Percentiles rank a stretch among this genome's conserved stretches.
These are phyloP conservation scores for Solen grandis DNA, from an alignment of 1,140 invertebrate species.

Conservation along the genomic window DNA sequence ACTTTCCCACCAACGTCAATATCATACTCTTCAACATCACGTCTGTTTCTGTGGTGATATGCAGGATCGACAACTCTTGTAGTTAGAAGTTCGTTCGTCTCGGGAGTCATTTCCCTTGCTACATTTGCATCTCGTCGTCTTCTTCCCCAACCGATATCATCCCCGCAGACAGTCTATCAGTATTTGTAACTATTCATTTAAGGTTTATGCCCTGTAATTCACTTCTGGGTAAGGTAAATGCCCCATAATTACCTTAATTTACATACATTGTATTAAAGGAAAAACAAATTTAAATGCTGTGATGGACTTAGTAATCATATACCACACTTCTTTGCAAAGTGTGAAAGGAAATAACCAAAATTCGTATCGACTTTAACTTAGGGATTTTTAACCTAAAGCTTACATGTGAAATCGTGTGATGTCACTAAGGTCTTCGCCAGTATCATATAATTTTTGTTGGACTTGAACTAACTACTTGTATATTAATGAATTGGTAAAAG, in stretches of 20 bases:
- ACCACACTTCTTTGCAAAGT: not conserved
- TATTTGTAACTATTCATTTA: too few species aligned
- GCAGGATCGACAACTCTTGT: too few species aligned
- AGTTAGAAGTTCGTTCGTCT: not conserved
- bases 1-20: constrained; percentile 52
- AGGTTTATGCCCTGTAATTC: too few species aligned
- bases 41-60: not conserved
- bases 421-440: not conserved
- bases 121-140: constrained; percentile 9
- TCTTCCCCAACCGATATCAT: constrained; percentile 35
- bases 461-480: not conserved
- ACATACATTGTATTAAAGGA: too few species aligned
- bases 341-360: not conserved
- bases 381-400: not conserved
- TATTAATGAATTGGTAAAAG: not conserved
- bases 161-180: constrained; percentile 35
- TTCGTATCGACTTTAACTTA: not conserved
- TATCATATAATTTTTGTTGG: not conserved
- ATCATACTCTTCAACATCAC: constrained; percentile 5
- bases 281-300: not conserved
- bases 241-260: too few species aligned
- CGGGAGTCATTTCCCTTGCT: not conserved
- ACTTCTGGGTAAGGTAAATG: too few species aligned
- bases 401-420: too few species aligned
- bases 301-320: not conserved